Evolutionary conservation across 92 coral and sea anemone genomes (phyloP), one percentile per base, ranked within the genome.

Genomic region (Porites rus): DNA sequence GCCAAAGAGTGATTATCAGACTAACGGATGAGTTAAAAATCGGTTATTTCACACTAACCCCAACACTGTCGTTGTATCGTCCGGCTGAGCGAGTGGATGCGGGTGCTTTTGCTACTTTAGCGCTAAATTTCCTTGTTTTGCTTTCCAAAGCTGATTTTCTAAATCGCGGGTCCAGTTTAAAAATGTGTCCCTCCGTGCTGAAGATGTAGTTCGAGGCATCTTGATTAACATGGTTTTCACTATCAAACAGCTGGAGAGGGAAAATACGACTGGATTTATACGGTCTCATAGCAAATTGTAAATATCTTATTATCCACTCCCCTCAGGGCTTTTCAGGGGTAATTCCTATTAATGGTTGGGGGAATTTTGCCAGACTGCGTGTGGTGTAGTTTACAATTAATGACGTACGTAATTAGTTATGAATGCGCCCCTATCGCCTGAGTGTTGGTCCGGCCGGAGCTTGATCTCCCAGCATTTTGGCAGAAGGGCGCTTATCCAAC

Each of bases 141-240:
- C 84, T 79, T 9, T 90, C 93, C 93, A 89, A 86, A 0, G 94
- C 86, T 68, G 84, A 88, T 66, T 86, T 92, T 75, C 98, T 90
- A 65, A 88, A 88, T 60, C 72, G 89, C 64, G 91, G 79, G 87
- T 95, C 98, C 59, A 97, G 87, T 75, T 90, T 93, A 51, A 97
- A 92, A 69, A 97, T 87, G 75, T 97, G 99, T 1, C 99, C 99
- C 77, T 97, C 98, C 11, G 99, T 97, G 19, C 98, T 97, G 56
- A 97, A 97, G 18, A 97, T 96, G 86, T 95, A 97, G 75, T 95
- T 97, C 0, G 98, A 93, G 10, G 99, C 99, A 75, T 97, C 97
- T 65, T 93, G 98, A 75, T 97, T 97, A 50, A 97, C 89, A 74
- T 94, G 99, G 75, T 97, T 97, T 70, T 95, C 97, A 22, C 80